Conservation (phyloP, 2,888 invertebrate species). For the Melikaiella ostensackeni region DNA sequence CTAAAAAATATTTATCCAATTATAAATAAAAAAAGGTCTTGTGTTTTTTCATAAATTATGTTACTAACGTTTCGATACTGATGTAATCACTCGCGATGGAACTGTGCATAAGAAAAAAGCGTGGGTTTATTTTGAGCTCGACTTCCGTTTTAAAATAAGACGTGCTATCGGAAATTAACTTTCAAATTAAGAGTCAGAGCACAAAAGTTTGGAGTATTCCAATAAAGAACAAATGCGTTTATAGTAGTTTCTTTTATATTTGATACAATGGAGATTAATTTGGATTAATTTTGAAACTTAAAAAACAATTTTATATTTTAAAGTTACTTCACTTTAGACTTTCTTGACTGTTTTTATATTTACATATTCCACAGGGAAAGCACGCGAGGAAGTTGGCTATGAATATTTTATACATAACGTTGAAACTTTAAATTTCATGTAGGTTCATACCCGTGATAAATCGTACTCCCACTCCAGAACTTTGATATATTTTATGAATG, state of each 20-base stretch:
- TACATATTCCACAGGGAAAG: not conserved
- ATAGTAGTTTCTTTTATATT: not conserved
- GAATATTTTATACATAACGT: not conserved
- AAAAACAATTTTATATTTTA: too few relatives aligned
- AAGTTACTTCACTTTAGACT: not conserved
- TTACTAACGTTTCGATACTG: not conserved
- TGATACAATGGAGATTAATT: too few relatives aligned
- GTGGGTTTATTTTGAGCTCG: constrained; percentile 11
- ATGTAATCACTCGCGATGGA: constrained; percentile 23
- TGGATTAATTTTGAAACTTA: too few relatives aligned
- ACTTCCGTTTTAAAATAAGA: constrained; percentile 30
- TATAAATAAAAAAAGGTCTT: not conserved
- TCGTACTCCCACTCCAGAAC: not conserved
- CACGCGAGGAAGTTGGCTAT: not conserved
- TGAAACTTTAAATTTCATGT: not conserved
- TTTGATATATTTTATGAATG: not conserved
- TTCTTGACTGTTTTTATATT: not conserved
- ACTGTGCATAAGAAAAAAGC: not conserved
- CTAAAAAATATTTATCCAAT: not conserved
- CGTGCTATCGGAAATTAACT: not conserved
- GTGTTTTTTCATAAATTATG: not conserved
- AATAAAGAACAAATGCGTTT: not conserved
- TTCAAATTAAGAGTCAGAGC: not conserved
- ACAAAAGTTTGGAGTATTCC: not conserved
- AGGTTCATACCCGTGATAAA: not conserved